These are phyloP conservation scores for Synergus itoensis DNA, from an alignment of 2,888 invertebrate genomes.

Conservation along the genomic window DNA sequence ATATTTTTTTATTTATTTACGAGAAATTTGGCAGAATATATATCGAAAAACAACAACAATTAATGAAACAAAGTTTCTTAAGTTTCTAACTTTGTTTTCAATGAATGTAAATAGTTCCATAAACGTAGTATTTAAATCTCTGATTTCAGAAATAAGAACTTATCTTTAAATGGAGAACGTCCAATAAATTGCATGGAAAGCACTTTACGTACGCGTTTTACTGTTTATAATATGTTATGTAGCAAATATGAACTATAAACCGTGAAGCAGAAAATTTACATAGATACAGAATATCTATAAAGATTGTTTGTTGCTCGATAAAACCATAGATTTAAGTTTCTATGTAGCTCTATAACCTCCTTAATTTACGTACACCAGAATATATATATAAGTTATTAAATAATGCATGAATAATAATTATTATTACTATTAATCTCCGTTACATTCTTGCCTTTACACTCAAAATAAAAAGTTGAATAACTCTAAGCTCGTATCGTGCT, in stretches of 20 bases:
- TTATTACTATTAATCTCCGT: neutral
- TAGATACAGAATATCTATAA: slow-evolving; percentile 6
- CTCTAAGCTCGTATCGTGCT: neutral
- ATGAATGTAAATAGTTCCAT: neutral
- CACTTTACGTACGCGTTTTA: neutral
- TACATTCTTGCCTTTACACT: neutral
- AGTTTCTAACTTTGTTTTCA: neutral
- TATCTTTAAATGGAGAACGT: neutral
- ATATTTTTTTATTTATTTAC: no score
- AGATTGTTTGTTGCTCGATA: neutral
- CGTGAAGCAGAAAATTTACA: neutral
- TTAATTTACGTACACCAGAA: slow-evolving; percentile 44
- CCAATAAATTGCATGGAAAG: neutral
- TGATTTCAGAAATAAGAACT: no score
- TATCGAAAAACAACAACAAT: no score
- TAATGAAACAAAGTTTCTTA: neutral
- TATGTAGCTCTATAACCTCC: neutral
- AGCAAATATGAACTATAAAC: neutral
- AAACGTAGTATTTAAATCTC: neutral
- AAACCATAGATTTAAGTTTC: neutral
- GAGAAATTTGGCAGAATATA: no score
- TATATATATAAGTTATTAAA: slow-evolving; percentile 9
- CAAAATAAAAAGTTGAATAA: neutral
- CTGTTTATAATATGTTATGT: neutral
- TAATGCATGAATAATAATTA: slow-evolving; percentile 13